Conservation (phyloP, 1,140 invertebrate species). For the Nylanderia fulva region DNA sequence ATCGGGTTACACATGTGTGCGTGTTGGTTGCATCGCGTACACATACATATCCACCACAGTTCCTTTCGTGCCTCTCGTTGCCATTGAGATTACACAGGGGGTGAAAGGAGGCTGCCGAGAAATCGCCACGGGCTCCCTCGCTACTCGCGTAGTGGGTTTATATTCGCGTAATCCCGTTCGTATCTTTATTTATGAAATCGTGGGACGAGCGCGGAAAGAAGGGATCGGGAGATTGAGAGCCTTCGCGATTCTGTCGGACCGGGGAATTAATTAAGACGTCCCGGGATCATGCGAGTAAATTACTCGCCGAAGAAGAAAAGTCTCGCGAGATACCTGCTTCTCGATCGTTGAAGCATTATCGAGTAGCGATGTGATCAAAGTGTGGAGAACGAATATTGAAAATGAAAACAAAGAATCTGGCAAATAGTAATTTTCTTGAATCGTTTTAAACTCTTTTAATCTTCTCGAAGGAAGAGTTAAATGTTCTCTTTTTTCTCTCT, state of each 20-base stretch:
- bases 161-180: slow-evolving; percentile 57
- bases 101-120: slow-evolving; percentile 41
- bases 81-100: slow-evolving; percentile 52
- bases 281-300: slow-evolving; percentile 26
- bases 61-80: slow-evolving; percentile 47
- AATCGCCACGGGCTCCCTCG: slow-evolving; percentile 53
- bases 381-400: neutral
- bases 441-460: neutral
- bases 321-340: slow-evolving; percentile 17
- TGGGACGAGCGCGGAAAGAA: slow-evolving; percentile 23
- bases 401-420: neutral
- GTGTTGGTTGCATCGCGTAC: neutral
- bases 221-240: slow-evolving; percentile 47
- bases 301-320: neutral
- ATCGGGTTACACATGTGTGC: neutral
- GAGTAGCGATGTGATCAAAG: neutral
- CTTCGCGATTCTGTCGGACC: slow-evolving; percentile 37
- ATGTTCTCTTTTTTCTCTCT: no score
- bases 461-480: neutral
- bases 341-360: neutral
- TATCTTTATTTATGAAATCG: slow-evolving; percentile 56
- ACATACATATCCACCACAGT: neutral
- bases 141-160: slow-evolving; percentile 49
- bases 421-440: neutral
- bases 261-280: slow-evolving; percentile 52